phyloP scores from a whole-genome alignment of 2,888 invertebrate species.

The Drosophila infuscata region DNA sequence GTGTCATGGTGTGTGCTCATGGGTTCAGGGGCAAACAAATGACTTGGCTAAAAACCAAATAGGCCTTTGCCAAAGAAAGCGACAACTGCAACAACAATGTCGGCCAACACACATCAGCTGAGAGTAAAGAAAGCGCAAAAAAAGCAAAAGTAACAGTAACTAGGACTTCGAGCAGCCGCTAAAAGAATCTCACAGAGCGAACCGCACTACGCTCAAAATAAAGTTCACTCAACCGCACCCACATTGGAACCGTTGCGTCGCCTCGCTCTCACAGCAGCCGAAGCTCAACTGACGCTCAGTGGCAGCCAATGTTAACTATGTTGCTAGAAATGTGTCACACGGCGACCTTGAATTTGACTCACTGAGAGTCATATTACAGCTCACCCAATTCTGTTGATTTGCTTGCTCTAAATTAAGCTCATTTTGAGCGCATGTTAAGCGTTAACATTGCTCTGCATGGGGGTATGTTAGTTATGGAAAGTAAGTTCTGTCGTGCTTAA shows the following conservation, averaged over 20 bases:
- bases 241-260: slow-evolving; percentile 37
- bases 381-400: slow-evolving; percentile 40
- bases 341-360: slow-evolving; percentile 73
- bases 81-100: slow-evolving; percentile 18
- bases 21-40: slow-evolving; percentile 67
- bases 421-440: slow-evolving; percentile 11
- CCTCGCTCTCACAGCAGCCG: slow-evolving; percentile 28
- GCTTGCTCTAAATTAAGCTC: slow-evolving; percentile 10
- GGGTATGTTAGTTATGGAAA: neutral
- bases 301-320: slow-evolving; percentile 57
- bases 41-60: slow-evolving; percentile 63
- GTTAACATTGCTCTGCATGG: slow-evolving; percentile 15
- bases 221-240: slow-evolving; percentile 75
- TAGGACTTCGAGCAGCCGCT: slow-evolving; percentile 18
- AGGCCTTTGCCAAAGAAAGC: slow-evolving; percentile 40
- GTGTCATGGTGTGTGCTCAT: slow-evolving; percentile 38
- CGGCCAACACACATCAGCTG: slow-evolving; percentile 21
- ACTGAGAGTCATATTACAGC: slow-evolving; percentile 32
- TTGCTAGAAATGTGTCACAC: slow-evolving; percentile 74
- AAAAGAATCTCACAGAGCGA: slow-evolving; percentile 29
- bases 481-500: neutral
- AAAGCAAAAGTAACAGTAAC: slow-evolving; percentile 14
- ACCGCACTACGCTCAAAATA: slow-evolving; percentile 28
- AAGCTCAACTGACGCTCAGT: slow-evolving; percentile 33
- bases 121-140: neutral